Base-by-base conservation (phyloP, 2,888 invertebrate genomes). In the Psylliodes chrysocephalus region DNA sequence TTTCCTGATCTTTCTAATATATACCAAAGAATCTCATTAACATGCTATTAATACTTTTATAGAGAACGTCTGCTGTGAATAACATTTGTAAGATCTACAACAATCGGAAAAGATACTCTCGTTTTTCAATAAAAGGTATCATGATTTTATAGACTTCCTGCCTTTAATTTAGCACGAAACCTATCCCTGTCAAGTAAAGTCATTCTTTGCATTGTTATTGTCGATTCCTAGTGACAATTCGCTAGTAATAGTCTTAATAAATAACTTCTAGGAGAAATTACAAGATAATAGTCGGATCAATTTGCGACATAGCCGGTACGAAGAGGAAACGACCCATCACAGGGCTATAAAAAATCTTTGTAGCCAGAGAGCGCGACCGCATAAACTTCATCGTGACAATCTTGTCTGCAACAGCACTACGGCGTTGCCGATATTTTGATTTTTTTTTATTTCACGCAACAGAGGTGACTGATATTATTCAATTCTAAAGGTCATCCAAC, bases 271-370 rank as follows among this genome's bases (percentile, higher is more conserved):
- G 25, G 14, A 28, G 17, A 51, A 51, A 51, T 51, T 51, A 51
- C 28, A 51, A 51, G 51, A 25, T 51, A 51, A 51, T 51, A 51
- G 33, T 33, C 33, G 14, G 30, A 12, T 51, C 51, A 51, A 51
- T 51, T 47, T 51, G 51, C 51, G 33, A 51, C 51, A 51, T 51
- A 18, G 51, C 15, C 28, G 30, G 33, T 51, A 51, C 51, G 33
- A 51, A 51, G 51, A 51, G 51, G 51, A 51, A 51, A 51, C 28
- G 30, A 30, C 30, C 33, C 33, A 30, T 42, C 42, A 42, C n/a
- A 2, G 14, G 2, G 18, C 18, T 18, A 14, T 38, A 42, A 42
- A 42, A 42, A 42, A 42, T 42, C 7, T 42, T 18, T 15, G 42
- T 42, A 38, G 38, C 18, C 17, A 42, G 42, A 42, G 42, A 42